Evolutionary conservation across 2,888 invertebrate genomes (phyloP).

Genomic region (Epiblema foenella): DNA sequence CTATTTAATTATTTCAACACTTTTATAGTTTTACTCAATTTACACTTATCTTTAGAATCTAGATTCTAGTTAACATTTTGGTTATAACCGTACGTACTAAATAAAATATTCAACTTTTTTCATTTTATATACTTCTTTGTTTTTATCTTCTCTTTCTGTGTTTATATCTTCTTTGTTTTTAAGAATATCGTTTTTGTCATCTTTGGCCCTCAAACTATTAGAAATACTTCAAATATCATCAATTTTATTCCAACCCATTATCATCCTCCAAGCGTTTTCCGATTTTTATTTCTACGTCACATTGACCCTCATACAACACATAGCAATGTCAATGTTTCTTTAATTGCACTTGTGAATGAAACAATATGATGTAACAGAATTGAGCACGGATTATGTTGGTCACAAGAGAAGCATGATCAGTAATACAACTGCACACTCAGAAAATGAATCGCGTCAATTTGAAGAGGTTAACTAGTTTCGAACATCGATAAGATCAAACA

Average conservation of each 20-base stretch:
- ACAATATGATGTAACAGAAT: slow-evolving; percentile 46
- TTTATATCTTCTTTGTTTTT: background rate
- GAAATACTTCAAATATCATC: background rate
- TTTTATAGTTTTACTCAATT: background rate
- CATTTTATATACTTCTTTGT: background rate
- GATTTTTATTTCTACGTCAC: background rate
- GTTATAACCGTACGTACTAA: background rate
- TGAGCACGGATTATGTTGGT: slow-evolving; percentile 49
- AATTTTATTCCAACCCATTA: background rate
- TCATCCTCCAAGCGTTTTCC: no score
- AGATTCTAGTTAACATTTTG: background rate
- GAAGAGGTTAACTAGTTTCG: background rate
- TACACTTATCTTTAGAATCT: background rate
- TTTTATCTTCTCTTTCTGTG: no score
- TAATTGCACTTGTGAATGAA: slow-evolving; percentile 37
- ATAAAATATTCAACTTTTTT: background rate
- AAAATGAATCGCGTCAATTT: background rate
- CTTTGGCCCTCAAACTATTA: background rate
- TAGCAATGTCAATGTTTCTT: slow-evolving; percentile 34
- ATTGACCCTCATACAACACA: background rate
- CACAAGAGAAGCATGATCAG: slow-evolving; percentile 6
- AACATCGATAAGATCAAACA: background rate
- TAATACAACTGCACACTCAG: slow-evolving; percentile 7
- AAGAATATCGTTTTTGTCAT: background rate
- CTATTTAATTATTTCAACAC: background rate